A percentile compares a stretch with the other conserved stretches of the same genome.
Conservation (phyloP, 53 echinoderm and acorn worm genomes). For the Zoroaster sp. region DNA sequence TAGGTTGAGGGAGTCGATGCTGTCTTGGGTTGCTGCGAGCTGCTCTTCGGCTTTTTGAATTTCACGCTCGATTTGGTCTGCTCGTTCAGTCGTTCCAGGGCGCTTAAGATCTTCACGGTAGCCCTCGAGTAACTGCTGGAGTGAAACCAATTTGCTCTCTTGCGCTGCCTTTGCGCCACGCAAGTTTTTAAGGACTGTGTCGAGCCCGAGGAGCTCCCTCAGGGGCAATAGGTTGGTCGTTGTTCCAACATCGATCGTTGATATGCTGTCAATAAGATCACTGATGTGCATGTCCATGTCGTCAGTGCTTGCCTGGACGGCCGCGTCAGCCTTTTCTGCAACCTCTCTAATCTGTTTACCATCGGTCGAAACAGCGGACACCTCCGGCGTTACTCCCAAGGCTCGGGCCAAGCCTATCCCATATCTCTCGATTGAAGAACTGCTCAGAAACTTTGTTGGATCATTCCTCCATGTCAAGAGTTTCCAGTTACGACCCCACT, state of each 20-base stretch:
- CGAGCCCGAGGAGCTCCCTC: background rate
- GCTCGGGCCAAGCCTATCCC: constrained; percentile 6
- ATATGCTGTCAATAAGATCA: background rate
- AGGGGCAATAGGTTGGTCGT: background rate
- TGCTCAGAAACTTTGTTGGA: constrained; percentile 13
- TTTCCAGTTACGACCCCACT: too few species aligned
- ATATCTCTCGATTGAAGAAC: constrained; percentile 20
- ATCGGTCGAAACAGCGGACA: background rate
- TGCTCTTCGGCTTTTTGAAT: background rate
- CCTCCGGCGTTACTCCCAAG: background rate
- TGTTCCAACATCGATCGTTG: background rate
- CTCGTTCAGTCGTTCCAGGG: background rate
- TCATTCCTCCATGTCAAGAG: too few species aligned
- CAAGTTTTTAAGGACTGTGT: background rate
- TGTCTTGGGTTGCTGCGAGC: background rate
- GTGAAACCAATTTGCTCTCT: background rate
- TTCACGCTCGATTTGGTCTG: background rate
- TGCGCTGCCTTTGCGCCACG: background rate
- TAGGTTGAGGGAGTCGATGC: background rate
- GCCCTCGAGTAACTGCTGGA: background rate
- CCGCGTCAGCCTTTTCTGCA: constrained; percentile 8
- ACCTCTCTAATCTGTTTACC: background rate
- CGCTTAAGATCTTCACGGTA: background rate
- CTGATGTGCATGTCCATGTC: background rate
- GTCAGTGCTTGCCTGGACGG: background rate